phyloP scores from a whole-genome alignment of 2,797 vertebrate species.

The Phoxinus dragarum region DNA sequence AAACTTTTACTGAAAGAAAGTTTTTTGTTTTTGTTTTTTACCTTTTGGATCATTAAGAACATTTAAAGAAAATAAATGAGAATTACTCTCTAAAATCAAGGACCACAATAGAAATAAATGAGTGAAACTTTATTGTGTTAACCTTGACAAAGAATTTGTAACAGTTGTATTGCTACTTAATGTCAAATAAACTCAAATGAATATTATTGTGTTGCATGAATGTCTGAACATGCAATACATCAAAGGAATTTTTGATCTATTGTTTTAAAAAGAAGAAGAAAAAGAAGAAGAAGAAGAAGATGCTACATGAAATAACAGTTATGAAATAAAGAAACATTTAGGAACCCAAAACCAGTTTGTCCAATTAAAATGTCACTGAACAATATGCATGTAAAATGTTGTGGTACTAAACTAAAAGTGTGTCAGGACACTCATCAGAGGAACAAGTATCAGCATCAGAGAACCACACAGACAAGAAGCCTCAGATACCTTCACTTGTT shows the following conservation, averaged over 20 bases:
- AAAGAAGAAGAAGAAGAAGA: too few relatives aligned
- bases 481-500: background rate
- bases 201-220: too few relatives aligned
- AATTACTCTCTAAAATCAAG: too few relatives aligned
- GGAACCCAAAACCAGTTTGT: background rate
- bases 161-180: too few relatives aligned
- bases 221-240: too few relatives aligned
- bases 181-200: too few relatives aligned
- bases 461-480: background rate
- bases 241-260: too few relatives aligned
- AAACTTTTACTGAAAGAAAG: too few relatives aligned
- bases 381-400: background rate
- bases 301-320: background rate
- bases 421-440: slow-evolving; percentile 2
- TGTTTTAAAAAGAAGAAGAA: too few relatives aligned
- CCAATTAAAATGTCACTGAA: background rate
- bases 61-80: background rate
- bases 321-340: background rate
- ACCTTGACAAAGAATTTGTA: too few relatives aligned
- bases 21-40: background rate
- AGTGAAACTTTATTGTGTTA: too few relatives aligned
- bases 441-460: background rate
- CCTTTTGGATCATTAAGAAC: background rate
- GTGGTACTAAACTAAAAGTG: background rate
- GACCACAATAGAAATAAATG: background rate